These are phyloP conservation scores for Scalopus aquaticus DNA, from an alignment of 2,113 vertebrate genomes.

Conservation along the genomic window DNA sequence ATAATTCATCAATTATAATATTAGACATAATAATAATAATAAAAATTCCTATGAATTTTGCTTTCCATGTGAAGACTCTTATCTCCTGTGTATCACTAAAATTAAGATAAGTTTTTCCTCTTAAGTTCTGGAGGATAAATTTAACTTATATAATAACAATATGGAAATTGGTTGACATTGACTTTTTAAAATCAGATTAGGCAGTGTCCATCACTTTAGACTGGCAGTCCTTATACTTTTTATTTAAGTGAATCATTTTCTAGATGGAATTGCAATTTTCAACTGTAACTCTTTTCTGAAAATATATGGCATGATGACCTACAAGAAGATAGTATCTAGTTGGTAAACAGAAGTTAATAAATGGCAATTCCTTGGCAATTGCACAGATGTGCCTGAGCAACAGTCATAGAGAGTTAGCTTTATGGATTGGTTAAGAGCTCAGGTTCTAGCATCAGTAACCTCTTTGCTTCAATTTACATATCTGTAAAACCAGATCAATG, in stretches of 20 bases:
- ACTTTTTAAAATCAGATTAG: not conserved
- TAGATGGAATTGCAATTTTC: not conserved
- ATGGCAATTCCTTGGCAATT: rapidly evolving
- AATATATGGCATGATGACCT: rapidly evolving
- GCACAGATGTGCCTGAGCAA: too few relatives aligned
- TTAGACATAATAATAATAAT: constrained; percentile 47
- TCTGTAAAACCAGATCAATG: not conserved
- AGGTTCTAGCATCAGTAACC: not conserved
- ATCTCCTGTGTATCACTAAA: not conserved
- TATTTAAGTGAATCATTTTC: not conserved
- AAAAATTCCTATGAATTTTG: constrained; percentile 20
- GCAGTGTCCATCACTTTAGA: not conserved
- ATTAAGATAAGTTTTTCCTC: not conserved
- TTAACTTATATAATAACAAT: not conserved
- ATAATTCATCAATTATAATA: constrained; percentile 67
- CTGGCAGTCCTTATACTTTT: not conserved
- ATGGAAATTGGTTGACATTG: not conserved
- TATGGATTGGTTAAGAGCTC: not conserved
- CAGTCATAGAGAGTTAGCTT: too few relatives aligned
- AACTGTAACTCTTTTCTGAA: not conserved
- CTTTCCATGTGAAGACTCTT: constrained; percentile 24
- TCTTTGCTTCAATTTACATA: rapidly evolving
- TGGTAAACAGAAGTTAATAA: rapidly evolving
- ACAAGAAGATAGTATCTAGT: too few relatives aligned
- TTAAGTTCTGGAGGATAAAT: not conserved